phyloP scores from a whole-genome alignment of 2,113 vertebrate genomes.

The Uria aalge region DNA sequence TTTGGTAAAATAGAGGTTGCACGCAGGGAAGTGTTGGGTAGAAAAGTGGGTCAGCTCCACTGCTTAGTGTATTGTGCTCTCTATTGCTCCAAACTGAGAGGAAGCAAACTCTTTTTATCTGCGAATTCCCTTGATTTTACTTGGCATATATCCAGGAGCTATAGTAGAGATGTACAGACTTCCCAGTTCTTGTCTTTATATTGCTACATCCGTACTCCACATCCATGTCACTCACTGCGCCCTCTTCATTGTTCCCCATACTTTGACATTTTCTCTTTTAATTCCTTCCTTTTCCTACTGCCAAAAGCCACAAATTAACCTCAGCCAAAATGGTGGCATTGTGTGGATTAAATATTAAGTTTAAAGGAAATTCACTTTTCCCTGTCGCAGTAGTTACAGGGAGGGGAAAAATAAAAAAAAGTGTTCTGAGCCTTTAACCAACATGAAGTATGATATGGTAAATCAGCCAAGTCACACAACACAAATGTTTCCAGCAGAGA shows the following conservation, averaged over 20 bases:
- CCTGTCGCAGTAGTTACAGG: neutral
- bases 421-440: neutral
- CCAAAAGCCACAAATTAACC: neutral
- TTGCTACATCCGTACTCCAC: neutral
- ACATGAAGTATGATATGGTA: neutral
- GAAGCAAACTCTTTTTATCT: neutral
- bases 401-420: rapidly evolving
- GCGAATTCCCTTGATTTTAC: neutral
- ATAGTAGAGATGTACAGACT: neutral
- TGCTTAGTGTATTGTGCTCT: neutral
- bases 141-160: neutral
- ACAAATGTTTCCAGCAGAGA: neutral
- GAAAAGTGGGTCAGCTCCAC: neutral
- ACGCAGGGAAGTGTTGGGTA: neutral
- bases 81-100: neutral
- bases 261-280: neutral
- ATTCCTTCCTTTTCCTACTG: neutral
- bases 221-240: neutral
- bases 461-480: neutral
- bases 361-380: neutral
- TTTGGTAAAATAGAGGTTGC: neutral
- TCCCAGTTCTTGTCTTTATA: neutral
- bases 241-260: neutral
- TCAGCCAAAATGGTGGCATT: neutral
- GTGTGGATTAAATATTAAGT: neutral